Evolutionary conservation across 2,888 invertebrate genomes (phyloP), one percentile per base, ranked within the genome.

Genomic region (Drosophila bunnanda): DNA sequence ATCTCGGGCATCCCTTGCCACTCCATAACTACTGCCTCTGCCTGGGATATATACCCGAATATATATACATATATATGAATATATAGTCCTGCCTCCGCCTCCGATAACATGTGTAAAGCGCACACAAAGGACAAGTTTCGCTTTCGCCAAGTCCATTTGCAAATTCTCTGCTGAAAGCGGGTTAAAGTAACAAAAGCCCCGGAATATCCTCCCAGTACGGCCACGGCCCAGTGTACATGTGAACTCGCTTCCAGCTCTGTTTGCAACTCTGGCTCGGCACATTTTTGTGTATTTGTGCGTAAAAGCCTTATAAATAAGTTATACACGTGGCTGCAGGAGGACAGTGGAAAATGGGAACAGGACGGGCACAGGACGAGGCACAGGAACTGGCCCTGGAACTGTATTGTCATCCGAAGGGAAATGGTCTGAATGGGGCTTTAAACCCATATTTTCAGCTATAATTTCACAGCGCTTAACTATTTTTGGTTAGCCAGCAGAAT

Each of bases 301-400:
- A 84, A 89, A 87, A 81, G 89, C 87, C 79, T 81, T 87, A 87
- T 87, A 89, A 89, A 85, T 89, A 85, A 87, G 82, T 89, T 76
- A 85, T 84, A 75, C 78, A 81, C 81, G 77, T 78, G 73, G 76
- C 71, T 66, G 57, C 20, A 55, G 67, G 67, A 66, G 69, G 56
- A 67, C 70, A 68, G 55, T 79, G 73, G 55, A 52, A 50, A 81
- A 78, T 78, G 72, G 76, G 67, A 60, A 72, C 52, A 71, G 67
- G 68, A 78, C 50, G 44, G 53, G 50, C 22, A 44, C 36, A 34
- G 38, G 22, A 58, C 48, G 48, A 20, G 15, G 20, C 20, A 59
- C 46, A 44, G 48, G 53, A 73, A 73, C 60, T 60, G 60, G 56
- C 44, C 55, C 46, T 38, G 55, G 48, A 67, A 68, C 48, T 68